Conservation (phyloP, 1,140 invertebrate species). For the Papilio aristodemus region DNA sequence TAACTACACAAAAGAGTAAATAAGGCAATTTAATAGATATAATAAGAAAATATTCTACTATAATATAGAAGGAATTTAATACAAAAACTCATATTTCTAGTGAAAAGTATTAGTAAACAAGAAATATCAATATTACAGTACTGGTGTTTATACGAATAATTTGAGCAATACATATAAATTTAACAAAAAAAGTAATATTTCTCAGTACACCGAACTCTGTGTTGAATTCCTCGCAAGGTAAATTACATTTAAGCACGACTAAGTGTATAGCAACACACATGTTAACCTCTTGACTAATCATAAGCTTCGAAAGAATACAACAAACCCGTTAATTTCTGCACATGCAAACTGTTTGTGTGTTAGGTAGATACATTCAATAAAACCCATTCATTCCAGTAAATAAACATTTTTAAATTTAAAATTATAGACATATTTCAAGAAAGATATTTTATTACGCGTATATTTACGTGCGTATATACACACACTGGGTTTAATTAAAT, state of each 20-base stretch:
- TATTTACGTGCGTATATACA: neutral
- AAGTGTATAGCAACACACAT: no score
- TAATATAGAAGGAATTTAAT: no score
- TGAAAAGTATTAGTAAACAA: neutral
- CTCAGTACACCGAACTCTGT: neutral
- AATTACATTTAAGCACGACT: no score
- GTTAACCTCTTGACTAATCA: no score
- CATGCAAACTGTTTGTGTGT: neutral
- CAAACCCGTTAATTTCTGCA: no score
- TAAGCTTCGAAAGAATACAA: no score
- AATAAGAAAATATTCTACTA: no score
- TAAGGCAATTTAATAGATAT: no score
- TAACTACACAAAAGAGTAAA: no score
- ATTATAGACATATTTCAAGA: neutral
- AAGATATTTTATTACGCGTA: neutral
- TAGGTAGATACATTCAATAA: neutral
- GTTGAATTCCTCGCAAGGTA: no score
- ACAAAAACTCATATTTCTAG: no score
- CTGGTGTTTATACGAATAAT: neutral
- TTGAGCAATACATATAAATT: neutral
- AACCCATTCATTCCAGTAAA: neutral
- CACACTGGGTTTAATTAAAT: no score
- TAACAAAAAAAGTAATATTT: neutral
- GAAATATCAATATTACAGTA: neutral
- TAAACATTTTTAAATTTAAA: neutral